Conservation (phyloP, 2,888 invertebrate species). For the Caenorhabditis auriculariae region DNA sequence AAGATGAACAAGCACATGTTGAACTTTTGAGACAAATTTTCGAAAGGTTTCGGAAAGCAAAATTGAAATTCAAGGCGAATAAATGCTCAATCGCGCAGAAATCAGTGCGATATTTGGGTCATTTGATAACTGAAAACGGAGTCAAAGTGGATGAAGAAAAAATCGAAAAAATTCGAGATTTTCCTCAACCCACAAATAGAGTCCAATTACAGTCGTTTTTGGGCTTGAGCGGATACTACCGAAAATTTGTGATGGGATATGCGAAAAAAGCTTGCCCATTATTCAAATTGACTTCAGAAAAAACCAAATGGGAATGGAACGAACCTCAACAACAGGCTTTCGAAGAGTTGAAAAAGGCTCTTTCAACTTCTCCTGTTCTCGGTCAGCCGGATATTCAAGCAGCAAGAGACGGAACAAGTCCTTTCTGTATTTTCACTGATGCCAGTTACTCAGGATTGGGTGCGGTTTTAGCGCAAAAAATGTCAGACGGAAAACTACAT, state of each 20-base stretch:
- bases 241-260: slow-evolving; percentile 36
- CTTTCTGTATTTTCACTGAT: slow-evolving; percentile 38
- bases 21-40: slow-evolving; percentile 19
- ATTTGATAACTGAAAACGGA: slow-evolving; percentile 7
- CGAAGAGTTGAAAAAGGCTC: slow-evolving; percentile 14
- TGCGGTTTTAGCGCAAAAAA: slow-evolving; percentile 31
- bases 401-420: slow-evolving; percentile 12
- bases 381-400: slow-evolving; percentile 35
- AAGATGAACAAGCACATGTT: slow-evolving; percentile 20
- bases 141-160: slow-evolving; percentile 10
- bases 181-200: slow-evolving; percentile 11
- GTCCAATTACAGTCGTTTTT: slow-evolving; percentile 29
- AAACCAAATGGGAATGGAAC: slow-evolving; percentile 20
- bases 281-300: slow-evolving; percentile 16
- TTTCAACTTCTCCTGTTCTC: slow-evolving; percentile 23
- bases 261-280: slow-evolving; percentile 28
- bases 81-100: slow-evolving; percentile 15
- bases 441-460: slow-evolving; percentile 32
- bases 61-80: slow-evolving; percentile 3
- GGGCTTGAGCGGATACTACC: slow-evolving; percentile 37
- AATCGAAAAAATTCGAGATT: slow-evolving; percentile 9
- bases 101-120: slow-evolving; percentile 22
- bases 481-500: slow-evolving; percentile 10
- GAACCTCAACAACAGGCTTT: slow-evolving; percentile 24
- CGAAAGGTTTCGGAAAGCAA: background rate